phyloP scores from a whole-genome alignment of 2,113 vertebrate species.

The Barbus barbus region DNA sequence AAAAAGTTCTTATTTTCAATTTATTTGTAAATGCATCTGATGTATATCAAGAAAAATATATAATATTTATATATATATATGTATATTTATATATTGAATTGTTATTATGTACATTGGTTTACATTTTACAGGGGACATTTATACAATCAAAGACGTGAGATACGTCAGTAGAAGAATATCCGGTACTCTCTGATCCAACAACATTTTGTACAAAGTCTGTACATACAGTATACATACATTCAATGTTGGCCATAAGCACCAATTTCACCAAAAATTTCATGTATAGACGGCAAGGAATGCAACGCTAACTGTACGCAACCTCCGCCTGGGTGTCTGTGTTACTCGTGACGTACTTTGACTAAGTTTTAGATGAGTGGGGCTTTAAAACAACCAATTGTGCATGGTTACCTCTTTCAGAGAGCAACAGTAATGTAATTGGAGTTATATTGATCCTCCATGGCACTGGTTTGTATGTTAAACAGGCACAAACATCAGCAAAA shows the following conservation, averaged over 20 bases:
- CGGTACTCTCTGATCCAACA: constrained; percentile 76
- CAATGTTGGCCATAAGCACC: constrained; percentile 82
- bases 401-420: not conserved
- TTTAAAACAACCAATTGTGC: not conserved
- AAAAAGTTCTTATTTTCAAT: constrained; percentile 59
- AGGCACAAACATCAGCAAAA: constrained; percentile 27
- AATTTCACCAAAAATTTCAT: constrained; percentile 77
- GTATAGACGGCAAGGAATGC: constrained; percentile 81
- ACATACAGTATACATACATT: constrained; percentile 90
- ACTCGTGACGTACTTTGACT: not conserved
- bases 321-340: not conserved
- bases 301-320: constrained; percentile 60
- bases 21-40: constrained; percentile 98
- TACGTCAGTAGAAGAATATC: constrained; percentile 84
- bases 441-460: not conserved
- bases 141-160: constrained; percentile 72
- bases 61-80: constrained; percentile 68
- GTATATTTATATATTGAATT: constrained; percentile 68
- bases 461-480: constrained; percentile 14
- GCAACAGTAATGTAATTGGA: not conserved
- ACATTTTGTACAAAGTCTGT: constrained; percentile 68
- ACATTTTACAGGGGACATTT: constrained; percentile 65
- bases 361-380: not conserved
- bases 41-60: constrained; percentile 84
- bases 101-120: constrained; percentile 74